Evolutionary conservation across 2,888 invertebrate species (phyloP).

Genomic region (Harpagoxenus sublaevis): DNA sequence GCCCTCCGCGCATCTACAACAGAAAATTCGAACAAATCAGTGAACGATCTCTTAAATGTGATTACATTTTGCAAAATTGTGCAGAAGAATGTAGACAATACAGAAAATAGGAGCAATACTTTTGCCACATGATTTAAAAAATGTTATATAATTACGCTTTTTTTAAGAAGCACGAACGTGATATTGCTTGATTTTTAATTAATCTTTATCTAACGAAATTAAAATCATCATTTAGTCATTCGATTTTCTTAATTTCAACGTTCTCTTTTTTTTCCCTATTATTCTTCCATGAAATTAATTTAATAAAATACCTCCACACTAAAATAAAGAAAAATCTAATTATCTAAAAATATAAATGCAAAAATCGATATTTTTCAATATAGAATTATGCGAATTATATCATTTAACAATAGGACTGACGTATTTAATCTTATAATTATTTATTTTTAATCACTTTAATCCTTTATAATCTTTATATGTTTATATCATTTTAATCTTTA

Average conservation of each 20-base stretch:
- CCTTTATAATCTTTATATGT: no score
- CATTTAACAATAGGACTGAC: background rate
- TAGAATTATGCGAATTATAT: background rate
- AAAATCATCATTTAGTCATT: background rate
- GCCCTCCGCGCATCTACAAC: conserved; percentile 92
- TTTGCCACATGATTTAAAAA: background rate
- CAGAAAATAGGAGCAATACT: background rate
- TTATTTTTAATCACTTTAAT: background rate
- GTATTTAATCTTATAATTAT: background rate
- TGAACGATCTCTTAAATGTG: background rate
- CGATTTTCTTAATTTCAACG: background rate
- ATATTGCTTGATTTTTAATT: background rate
- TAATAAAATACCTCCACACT: background rate
- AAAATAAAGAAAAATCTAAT: background rate
- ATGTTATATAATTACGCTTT: background rate
- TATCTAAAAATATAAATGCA: background rate
- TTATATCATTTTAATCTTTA: background rate
- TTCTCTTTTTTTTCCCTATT: background rate
- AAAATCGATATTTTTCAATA: background rate
- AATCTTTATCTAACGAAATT: background rate
- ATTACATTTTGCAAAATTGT: background rate
- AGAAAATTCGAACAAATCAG: conserved; percentile 50
- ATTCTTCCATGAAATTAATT: background rate
- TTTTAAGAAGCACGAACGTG: background rate
- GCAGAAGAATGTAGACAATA: background rate